Percentiles rank a stretch among this genome's conserved stretches.
Conservation (phyloP, 2,113 vertebrate species). For the Conger conger region DNA sequence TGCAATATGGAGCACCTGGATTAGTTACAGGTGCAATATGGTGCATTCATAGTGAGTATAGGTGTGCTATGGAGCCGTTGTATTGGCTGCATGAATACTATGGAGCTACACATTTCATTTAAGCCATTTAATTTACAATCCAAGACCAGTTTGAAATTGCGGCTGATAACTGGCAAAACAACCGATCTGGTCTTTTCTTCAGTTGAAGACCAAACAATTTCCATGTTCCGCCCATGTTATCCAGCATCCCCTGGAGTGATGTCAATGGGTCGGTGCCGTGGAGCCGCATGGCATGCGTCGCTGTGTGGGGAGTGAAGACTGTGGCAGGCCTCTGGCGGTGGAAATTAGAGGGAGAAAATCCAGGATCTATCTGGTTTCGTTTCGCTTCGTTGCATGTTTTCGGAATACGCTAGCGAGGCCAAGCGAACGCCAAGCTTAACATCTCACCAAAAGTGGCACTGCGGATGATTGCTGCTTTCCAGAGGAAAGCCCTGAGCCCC, state of each 20-base stretch:
- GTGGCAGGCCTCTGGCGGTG: background rate
- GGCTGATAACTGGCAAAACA: background rate
- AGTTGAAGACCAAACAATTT: no score
- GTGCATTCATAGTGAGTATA: no score
- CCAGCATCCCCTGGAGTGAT: background rate
- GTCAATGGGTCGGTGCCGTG: background rate
- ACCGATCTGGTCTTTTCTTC: no score
- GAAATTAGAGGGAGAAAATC: background rate
- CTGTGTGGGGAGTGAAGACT: background rate
- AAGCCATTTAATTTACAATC: background rate
- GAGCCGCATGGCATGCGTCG: background rate
- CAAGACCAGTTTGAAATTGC: background rate
- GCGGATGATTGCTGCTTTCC: background rate
- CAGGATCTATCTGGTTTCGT: background rate
- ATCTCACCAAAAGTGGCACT: background rate
- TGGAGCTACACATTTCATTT: no score
- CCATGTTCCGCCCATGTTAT: no score
- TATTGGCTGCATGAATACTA: background rate
- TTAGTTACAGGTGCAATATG: no score
- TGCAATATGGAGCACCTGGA: no score
- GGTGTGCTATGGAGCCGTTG: background rate
- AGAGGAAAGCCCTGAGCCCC: background rate
- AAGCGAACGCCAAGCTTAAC: background rate
- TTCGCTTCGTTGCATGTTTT: conserved; percentile 1
- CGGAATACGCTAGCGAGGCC: background rate